phyloP scores from a whole-genome alignment of 1,140 invertebrate genomes.

The Saccostrea glomerata region DNA sequence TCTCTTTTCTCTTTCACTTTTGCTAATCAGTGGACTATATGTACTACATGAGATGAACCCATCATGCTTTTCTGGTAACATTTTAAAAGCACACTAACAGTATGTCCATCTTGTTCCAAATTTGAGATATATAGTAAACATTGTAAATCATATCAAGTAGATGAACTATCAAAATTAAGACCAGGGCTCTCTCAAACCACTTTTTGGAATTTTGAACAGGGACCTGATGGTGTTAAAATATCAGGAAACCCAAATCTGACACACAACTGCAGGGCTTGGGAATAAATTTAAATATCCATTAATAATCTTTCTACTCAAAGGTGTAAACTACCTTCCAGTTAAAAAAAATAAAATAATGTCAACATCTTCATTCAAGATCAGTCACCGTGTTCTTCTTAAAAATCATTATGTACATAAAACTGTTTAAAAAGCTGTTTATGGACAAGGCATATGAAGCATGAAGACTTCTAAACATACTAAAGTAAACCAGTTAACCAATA shows the following conservation, averaged over 20 bases:
- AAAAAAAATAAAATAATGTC: background rate
- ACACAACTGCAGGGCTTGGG: background rate
- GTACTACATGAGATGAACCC: too few relatives aligned
- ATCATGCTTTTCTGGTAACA: too few relatives aligned
- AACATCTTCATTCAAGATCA: background rate
- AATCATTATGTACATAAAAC: background rate
- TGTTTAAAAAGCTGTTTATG: background rate
- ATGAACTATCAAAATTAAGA: too few relatives aligned
- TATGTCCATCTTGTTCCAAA: too few relatives aligned
- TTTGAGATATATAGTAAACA: too few relatives aligned
- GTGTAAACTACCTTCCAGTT: background rate
- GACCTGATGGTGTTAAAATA: too few relatives aligned
- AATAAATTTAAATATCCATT: background rate
- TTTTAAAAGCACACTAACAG: too few relatives aligned
- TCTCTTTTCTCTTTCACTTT: too few relatives aligned
- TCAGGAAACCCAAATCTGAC: background rate
- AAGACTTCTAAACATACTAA: background rate
- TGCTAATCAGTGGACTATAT: too few relatives aligned
- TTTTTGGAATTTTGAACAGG: too few relatives aligned
- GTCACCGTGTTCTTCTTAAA: slow-evolving; percentile 21
- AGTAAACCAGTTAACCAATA: background rate
- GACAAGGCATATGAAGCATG: background rate
- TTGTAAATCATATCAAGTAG: too few relatives aligned
- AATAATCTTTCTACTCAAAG: background rate
- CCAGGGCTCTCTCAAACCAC: too few relatives aligned